Evolutionary conservation across 2,888 invertebrate genomes (phyloP), one percentile per base, ranked within the genome.

Genomic region (Ceramica pisi): DNA sequence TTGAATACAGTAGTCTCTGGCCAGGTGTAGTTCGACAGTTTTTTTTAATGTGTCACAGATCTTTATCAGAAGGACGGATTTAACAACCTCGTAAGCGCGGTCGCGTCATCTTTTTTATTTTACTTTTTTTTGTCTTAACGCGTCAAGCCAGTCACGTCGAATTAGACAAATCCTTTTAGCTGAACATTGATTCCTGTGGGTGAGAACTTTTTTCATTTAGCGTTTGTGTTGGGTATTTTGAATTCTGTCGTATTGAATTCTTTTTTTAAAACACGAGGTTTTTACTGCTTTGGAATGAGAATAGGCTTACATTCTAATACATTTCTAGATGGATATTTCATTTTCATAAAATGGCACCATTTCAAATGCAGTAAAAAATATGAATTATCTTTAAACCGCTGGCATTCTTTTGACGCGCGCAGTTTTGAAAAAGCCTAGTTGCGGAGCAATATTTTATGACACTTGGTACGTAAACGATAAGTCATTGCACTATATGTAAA

Each of bases 31-130:
- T 79, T 57, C 88, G 88, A 89, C 89, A 88, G 83, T 91, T 89
- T 90, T 90, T 89, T 89, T 89, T 90, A 88, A 94, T 90, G 93
- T 95, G 95, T 95, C 95, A 95, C 95, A 92, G 95, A 95, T 95
- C 93, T 93, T 93, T 95, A 95, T 95, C 95, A 87, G 87, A 76
- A 90, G 92, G 93, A 90, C 88, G 94, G 94, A 93, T 93, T 95
- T 94, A 94, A 95, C 93, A 93, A 94, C 91, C 92, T 93, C 93
- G 93, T 93, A 91, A 92, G 93, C 91, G 90, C 92, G 91, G 90
- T 89, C 91, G 89, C 90, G 92, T 95, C 94, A 93, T 89, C 87
- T 92, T 92, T 92, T 92, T 92, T 90, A 84, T 87, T 85, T 91
- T 89, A 88, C 70, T 81, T 85, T 84, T 89, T 92, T 90, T 88